Conservation (phyloP, 2,797 vertebrate genomes). For the Sebastes nivosus region DNA sequence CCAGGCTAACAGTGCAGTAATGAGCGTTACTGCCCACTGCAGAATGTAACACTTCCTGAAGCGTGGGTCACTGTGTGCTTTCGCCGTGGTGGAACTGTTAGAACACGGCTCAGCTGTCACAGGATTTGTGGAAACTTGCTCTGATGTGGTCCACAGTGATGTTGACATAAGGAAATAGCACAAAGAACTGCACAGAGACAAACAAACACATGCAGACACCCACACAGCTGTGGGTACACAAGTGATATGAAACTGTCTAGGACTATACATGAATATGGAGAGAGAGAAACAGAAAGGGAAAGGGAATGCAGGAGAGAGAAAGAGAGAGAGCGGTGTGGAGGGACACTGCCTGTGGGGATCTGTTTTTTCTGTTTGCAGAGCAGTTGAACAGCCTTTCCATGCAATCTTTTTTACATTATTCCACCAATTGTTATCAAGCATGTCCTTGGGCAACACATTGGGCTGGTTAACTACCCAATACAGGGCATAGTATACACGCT, state of each 20-base stretch:
- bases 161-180: constrained; percentile 38
- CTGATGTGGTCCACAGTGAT: constrained; percentile 40
- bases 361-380: constrained; percentile 39
- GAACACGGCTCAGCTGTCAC: constrained; percentile 10
- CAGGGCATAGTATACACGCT: constrained; percentile 8
- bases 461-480: constrained; percentile 51
- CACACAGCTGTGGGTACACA: constrained; percentile 42
- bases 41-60: background rate
- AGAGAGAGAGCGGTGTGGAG: constrained; percentile 9
- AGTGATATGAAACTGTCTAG: constrained; percentile 47
- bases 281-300: background rate
- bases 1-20: background rate
- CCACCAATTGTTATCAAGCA: constrained; percentile 53
- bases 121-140: constrained; percentile 14
- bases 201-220: constrained; percentile 42
- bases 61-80: background rate
- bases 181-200: constrained; percentile 19
- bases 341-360: constrained; percentile 38
- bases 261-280: constrained; percentile 34
- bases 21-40: background rate
- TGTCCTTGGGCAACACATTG: constrained; percentile 53
- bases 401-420: constrained; percentile 43
- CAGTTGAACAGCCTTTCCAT: constrained; percentile 22
- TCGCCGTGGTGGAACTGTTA: constrained; percentile 1
- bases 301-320: background rate